Evolutionary conservation across 2,113 vertebrate species (phyloP).

Genomic region (Dicerorhinus sumatrensis): DNA sequence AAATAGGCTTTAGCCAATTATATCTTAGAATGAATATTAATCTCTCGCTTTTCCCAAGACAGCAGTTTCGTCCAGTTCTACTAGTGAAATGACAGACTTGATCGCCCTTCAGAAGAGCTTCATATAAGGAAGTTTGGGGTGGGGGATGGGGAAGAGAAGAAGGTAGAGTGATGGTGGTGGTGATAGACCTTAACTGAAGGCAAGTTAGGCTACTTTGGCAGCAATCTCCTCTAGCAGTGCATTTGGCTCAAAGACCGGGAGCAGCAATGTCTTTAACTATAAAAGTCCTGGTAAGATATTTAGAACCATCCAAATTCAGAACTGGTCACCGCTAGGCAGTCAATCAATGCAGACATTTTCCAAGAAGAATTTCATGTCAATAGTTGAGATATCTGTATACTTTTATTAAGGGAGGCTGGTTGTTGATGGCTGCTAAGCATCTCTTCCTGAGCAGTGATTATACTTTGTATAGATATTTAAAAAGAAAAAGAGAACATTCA

Average conservation of each 20-base stretch:
- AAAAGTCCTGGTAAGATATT: background rate
- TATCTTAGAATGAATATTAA: constrained; percentile 15
- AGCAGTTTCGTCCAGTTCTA: background rate
- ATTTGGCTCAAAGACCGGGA: background rate
- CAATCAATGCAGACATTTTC: background rate
- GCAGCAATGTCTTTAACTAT: background rate
- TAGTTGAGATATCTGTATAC: background rate
- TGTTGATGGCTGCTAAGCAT: background rate
- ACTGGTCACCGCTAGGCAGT: no score
- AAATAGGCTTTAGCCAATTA: background rate
- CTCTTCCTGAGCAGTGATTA: background rate
- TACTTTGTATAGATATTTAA: background rate
- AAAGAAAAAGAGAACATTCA: background rate
- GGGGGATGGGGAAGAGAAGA: background rate
- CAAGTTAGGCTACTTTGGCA: background rate
- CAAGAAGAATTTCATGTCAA: background rate
- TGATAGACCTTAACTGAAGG: background rate
- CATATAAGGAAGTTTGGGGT: background rate
- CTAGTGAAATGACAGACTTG: background rate
- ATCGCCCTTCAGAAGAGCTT: background rate
- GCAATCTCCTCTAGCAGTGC: background rate
- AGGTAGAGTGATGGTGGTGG: background rate
- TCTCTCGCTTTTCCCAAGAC: background rate
- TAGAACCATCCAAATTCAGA: background rate
- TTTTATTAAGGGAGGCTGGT: background rate